Percentiles rank a stretch among this genome's conserved stretches.
Conservation (phyloP, 2,113 vertebrate genomes). For the Engraulis encrasicolus region DNA sequence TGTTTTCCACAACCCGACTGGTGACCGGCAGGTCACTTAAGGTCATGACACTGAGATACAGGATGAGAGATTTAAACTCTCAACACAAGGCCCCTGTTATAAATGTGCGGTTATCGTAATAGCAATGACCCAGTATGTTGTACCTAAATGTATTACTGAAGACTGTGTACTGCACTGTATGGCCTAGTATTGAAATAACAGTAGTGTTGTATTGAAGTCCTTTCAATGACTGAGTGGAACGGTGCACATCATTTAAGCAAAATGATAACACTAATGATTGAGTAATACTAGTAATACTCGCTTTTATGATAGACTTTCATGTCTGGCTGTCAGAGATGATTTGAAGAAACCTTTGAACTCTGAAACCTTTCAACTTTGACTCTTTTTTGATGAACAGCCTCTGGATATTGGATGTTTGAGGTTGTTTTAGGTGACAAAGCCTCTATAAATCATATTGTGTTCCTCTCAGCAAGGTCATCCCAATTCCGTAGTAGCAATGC, state of each 20-base stretch:
- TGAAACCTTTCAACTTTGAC: too few relatives aligned
- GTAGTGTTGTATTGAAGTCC: too few relatives aligned
- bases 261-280: not conserved
- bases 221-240: too few relatives aligned
- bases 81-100: too few relatives aligned
- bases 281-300: not conserved
- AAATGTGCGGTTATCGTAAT: too few relatives aligned
- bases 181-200: too few relatives aligned
- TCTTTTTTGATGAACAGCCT: not conserved
- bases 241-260: too few relatives aligned
- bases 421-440: not conserved
- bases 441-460: not conserved
- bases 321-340: not conserved
- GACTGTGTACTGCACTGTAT: too few relatives aligned
- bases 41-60: not conserved
- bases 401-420: not conserved
- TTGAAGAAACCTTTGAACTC: not conserved
- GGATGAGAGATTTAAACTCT: too few relatives aligned
- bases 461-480: not conserved
- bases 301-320: not conserved
- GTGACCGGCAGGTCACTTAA: not conserved
- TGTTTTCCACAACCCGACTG: constrained; percentile 13
- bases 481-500: not conserved
- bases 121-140: too few relatives aligned
- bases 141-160: too few relatives aligned